These are phyloP conservation scores for Carposina sasakii DNA, from an alignment of 1,140 invertebrate genomes.

Conservation along the genomic window DNA sequence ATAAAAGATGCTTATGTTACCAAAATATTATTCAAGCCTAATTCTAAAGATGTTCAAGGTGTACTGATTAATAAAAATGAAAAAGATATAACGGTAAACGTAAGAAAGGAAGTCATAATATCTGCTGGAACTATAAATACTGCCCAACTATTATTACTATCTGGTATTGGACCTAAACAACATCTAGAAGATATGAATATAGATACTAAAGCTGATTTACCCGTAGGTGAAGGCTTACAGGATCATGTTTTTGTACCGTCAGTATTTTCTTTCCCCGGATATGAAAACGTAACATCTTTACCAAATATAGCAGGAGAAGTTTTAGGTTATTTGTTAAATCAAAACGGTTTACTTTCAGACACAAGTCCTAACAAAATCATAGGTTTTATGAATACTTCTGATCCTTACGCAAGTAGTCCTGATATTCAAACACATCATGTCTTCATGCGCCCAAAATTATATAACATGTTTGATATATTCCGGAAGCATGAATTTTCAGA, in stretches of 20 bases:
- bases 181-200: constrained; percentile 76
- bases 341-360: constrained; percentile 3
- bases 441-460: not conserved
- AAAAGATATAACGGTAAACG: constrained; percentile 46
- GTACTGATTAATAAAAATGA: constrained; percentile 73
- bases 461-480: constrained; percentile 7
- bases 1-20: constrained; percentile 74
- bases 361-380: constrained; percentile 3
- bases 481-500: constrained; percentile 7
- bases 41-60: constrained; percentile 66
- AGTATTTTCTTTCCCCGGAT: constrained; percentile 8
- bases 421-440: constrained; percentile 25
- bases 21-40: constrained; percentile 70
- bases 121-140: constrained; percentile 78
- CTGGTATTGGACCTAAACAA: constrained; percentile 80
- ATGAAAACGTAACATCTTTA: not conserved
- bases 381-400: constrained; percentile 21
- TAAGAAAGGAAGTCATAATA: constrained; percentile 77
- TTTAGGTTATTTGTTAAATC: constrained; percentile 8
- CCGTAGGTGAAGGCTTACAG: constrained; percentile 75
- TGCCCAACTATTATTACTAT: constrained; percentile 80
- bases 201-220: constrained; percentile 67
- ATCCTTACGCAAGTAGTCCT: constrained; percentile 11
- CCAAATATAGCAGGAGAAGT: constrained; percentile 3
- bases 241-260: constrained; percentile 68